Base-by-base conservation (phyloP, 1,140 invertebrate species). In the Pogonognathellus flavescens region DNA sequence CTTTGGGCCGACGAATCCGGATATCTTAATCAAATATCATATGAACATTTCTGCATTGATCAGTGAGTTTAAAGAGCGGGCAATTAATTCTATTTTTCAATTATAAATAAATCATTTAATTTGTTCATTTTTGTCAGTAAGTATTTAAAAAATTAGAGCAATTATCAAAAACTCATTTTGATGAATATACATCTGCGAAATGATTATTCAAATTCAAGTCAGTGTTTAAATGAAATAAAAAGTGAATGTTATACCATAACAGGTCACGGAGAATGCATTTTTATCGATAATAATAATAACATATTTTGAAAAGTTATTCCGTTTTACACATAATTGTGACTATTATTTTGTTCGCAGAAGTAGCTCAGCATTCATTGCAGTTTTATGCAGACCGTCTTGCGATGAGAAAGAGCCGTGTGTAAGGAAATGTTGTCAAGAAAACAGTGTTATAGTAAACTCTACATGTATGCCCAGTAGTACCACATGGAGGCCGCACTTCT, bases 361-460 rank as follows among this genome's bases (percentile, higher is more conserved):
- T 18, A 87, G 87, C 53, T 87, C 84, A 9, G 84, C 84, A 1
- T 89, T 72, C 66, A 72, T 89, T 8, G 88, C 88, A 16, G 87
- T 89, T 8, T 13, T 89, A 3, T 89, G 88, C 55, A 59, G 81
- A 18, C 88, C 88, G 8, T 11, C 49, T 13, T 89, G 88, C 31
- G 70, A 84, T 72, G 88, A 86, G 14, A 50, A 49, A 5, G 50
- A 83, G 14, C 88, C 88, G 13, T 89, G 88, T 80, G 59, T 89
- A 14, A 62, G 87, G n/a, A 89, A 89, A 83, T 89, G 88, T 53
- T 89, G 88, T 57, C n/a, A 41, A 25, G 82, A 83, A n/a, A 86
- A 86, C 14, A 62, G 25, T n/a, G 80, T 88, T 10, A 25, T 89
- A 8, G 80, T 82, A 9, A 84, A 87, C 22, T 80, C 55, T 7